A percentile compares a stretch with the other conserved stretches of the same genome.
phyloP scores from a whole-genome alignment of 2,888 invertebrate species.

The Gortyna flavago region DNA sequence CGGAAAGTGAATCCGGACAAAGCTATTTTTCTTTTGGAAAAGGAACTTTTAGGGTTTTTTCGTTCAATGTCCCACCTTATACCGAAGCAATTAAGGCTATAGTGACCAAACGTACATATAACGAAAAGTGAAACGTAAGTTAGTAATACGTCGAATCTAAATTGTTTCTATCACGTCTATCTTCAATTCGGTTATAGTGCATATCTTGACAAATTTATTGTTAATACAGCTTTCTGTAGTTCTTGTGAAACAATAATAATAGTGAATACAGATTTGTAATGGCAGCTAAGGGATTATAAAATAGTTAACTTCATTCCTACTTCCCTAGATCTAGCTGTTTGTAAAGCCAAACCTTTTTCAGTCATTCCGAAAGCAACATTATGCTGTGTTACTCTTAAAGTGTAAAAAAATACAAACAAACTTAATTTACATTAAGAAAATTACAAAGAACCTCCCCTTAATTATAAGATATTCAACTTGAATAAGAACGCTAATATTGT shows the following conservation, averaged over 20 bases:
- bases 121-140: background rate
- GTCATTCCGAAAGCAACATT: background rate
- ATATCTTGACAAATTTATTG: constrained; percentile 50
- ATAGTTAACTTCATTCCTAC: too few species aligned
- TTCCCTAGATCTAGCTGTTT: background rate
- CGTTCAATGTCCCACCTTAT: background rate
- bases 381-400: too few species aligned
- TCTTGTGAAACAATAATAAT: background rate
- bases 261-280: background rate
- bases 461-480: background rate
- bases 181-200: constrained; percentile 51
- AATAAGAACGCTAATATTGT: constrained; percentile 9
- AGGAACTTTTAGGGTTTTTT: background rate
- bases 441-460: background rate
- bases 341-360: background rate
- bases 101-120: background rate
- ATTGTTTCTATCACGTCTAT: constrained; percentile 11
- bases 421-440: too few species aligned
- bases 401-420: background rate
- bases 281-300: background rate
- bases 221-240: background rate
- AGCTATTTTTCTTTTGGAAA: background rate
- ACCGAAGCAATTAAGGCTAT: background rate
- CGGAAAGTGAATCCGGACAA: constrained; percentile 67
- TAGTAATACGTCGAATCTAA: constrained; percentile 9